Evolutionary conservation across 2,113 vertebrate species (phyloP).

Genomic region (Gadus macrocephalus): DNA sequence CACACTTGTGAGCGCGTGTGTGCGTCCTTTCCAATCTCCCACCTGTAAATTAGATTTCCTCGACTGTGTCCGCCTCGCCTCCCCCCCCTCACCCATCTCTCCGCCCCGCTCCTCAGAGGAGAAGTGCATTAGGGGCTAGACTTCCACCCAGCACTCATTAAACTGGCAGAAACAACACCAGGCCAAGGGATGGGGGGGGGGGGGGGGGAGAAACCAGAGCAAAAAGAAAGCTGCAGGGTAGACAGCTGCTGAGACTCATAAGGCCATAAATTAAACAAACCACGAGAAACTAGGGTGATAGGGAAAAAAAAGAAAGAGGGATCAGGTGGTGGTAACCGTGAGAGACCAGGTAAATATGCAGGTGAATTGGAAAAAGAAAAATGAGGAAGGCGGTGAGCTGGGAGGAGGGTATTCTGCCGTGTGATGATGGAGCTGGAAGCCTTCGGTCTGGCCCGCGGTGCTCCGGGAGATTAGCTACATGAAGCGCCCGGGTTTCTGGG

Average conservation of each 20-base stretch:
- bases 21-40: conserved; percentile 18
- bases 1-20: neutral
- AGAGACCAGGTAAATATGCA: too few species aligned
- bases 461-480: too few species aligned
- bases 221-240: neutral
- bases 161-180: neutral
- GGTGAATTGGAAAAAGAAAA: too few species aligned
- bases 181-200: neutral
- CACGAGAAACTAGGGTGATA: neutral
- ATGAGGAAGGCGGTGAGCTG: neutral
- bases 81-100: conserved; percentile 8
- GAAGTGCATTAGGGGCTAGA: neutral
- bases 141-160: conserved; percentile 19
- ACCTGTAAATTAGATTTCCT: conserved; percentile 41
- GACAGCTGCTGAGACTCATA: neutral
- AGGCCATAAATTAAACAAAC: conserved; percentile 5
- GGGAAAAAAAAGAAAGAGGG: neutral
- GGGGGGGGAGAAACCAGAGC: neutral
- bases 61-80: conserved; percentile 19
- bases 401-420: too few species aligned
- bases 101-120: conserved; percentile 2
- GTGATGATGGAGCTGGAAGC: neutral
- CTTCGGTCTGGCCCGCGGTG: neutral
- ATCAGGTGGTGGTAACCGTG: too few species aligned
- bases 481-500: too few species aligned